phyloP scores from a whole-genome alignment of 2,888 invertebrate species.

The Apotomis capreana region DNA sequence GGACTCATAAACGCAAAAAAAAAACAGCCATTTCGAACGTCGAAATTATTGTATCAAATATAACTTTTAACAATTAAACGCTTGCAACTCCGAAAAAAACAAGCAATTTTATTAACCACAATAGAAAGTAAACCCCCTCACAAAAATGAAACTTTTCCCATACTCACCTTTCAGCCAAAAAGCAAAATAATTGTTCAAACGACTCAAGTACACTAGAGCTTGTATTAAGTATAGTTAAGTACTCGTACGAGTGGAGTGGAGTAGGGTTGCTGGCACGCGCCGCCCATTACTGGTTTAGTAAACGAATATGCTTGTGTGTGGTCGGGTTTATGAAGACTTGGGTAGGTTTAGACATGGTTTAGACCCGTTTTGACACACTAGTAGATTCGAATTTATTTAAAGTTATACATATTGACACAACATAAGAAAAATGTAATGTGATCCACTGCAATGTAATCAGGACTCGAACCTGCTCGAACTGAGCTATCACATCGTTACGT shows the following conservation, averaged over 20 bases:
- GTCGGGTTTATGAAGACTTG: slow-evolving; percentile 20
- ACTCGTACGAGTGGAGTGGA: slow-evolving; percentile 37
- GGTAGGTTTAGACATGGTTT: slow-evolving; percentile 16
- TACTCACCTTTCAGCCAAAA: slow-evolving; percentile 24
- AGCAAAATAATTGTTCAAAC: slow-evolving; percentile 28
- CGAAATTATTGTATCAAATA: too few species aligned
- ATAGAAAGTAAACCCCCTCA: slow-evolving; percentile 11
- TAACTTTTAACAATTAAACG: too few species aligned
- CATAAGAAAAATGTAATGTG: too few species aligned
- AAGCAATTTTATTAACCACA: neutral
- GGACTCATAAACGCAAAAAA: too few species aligned
- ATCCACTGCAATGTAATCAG: too few species aligned
- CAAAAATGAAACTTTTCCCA: slow-evolving; percentile 16
- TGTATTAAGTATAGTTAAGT: slow-evolving; percentile 42
- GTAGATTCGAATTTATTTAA: too few species aligned
- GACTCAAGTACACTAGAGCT: slow-evolving; percentile 18
- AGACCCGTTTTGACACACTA: neutral
- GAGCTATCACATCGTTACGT: too few species aligned
- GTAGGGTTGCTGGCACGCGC: slow-evolving; percentile 46
- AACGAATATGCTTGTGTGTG: slow-evolving; percentile 45
- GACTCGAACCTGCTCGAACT: too few species aligned
- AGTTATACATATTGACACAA: too few species aligned
- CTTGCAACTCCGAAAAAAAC: too few species aligned
- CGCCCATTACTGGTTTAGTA: slow-evolving; percentile 52
- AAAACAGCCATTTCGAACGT: too few species aligned